Evolutionary conservation across 2,888 invertebrate species (phyloP).

Genomic region (Penaeus monodon): DNA sequence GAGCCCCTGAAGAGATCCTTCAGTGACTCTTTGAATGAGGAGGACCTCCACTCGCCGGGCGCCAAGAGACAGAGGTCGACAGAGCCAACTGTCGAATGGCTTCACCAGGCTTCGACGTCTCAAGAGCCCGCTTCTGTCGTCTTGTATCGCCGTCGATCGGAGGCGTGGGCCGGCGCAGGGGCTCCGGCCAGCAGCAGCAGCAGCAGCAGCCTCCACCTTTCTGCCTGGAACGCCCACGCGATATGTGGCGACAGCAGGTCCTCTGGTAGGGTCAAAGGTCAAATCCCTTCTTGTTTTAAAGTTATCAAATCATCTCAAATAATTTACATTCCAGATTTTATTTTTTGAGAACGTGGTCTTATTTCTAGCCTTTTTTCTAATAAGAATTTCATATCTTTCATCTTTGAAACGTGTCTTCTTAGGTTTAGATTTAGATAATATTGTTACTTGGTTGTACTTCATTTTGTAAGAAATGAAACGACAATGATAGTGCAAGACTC

Average conservation of each 20-base stretch:
- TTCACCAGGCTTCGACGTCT: constrained; percentile 10
- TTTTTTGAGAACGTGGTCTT: too few relatives aligned
- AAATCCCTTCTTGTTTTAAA: not conserved
- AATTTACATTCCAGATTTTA: too few relatives aligned
- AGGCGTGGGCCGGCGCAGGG: constrained; percentile 3
- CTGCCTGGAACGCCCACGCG: constrained; percentile 7
- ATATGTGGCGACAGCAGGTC: constrained; percentile 4
- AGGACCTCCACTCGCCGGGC: not conserved
- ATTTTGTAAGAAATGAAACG: too few relatives aligned
- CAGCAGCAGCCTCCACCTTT: constrained; percentile 5
- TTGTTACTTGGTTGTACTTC: too few relatives aligned
- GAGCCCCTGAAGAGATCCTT: constrained; percentile 3
- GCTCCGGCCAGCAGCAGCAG: constrained; percentile 9
- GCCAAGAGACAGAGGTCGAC: constrained; percentile 30
- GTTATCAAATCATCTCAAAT: too few relatives aligned
- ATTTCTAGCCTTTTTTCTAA: too few relatives aligned
- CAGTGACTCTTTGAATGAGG: too few relatives aligned
- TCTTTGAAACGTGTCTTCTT: too few relatives aligned
- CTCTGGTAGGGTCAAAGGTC: constrained; percentile 19
- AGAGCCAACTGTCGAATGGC: constrained; percentile 8
- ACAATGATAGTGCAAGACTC: too few relatives aligned
- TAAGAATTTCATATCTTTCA: too few relatives aligned
- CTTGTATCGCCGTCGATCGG: not conserved
- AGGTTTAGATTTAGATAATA: too few relatives aligned
- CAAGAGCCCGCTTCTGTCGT: not conserved